These are phyloP conservation scores for Hydractinia echinata DNA, from an alignment of 30 jellyfish, hydroid and myxozoan species.

Conservation along the genomic window DNA sequence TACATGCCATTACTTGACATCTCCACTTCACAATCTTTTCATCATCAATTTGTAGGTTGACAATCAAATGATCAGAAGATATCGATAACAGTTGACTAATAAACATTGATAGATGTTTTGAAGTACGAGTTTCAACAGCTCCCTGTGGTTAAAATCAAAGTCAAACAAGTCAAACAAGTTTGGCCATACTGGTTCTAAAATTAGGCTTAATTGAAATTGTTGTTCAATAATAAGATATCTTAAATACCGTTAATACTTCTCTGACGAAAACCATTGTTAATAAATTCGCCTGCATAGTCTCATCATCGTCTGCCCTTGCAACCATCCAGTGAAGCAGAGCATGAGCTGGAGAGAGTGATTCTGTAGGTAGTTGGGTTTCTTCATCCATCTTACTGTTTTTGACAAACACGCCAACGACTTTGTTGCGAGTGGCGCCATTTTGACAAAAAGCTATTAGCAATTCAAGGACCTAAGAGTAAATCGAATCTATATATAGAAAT, in stretches of 20 bases:
- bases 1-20: neutral
- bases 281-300: slow-evolving; percentile 30
- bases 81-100: neutral
- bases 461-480: slow-evolving; percentile 33
- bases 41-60: neutral
- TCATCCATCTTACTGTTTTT: slow-evolving; percentile 6
- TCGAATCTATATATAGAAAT: neutral
- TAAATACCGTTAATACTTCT: slow-evolving; percentile 28
- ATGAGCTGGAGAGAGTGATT: slow-evolving; percentile 28
- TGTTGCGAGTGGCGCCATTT: neutral
- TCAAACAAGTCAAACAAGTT: too few species aligned
- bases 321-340: slow-evolving; percentile 39
- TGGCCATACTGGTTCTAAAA: too few species aligned
- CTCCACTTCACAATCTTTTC: slow-evolving; percentile 20
- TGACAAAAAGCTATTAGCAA: slow-evolving; percentile 33
- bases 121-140: neutral
- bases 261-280: slow-evolving; percentile 33
- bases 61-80: neutral
- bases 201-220: neutral
- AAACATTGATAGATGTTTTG: slow-evolving; percentile 8
- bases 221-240: neutral
- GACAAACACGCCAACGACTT: slow-evolving; percentile 17
- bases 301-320: slow-evolving; percentile 17
- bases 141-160: neutral
- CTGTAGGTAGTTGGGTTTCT: slow-evolving; percentile 38